Evolutionary conservation across 2,797 vertebrate genomes (phyloP), one percentile per base, ranked within the genome.

Genomic region (Aselliscus stoliczkanus): DNA sequence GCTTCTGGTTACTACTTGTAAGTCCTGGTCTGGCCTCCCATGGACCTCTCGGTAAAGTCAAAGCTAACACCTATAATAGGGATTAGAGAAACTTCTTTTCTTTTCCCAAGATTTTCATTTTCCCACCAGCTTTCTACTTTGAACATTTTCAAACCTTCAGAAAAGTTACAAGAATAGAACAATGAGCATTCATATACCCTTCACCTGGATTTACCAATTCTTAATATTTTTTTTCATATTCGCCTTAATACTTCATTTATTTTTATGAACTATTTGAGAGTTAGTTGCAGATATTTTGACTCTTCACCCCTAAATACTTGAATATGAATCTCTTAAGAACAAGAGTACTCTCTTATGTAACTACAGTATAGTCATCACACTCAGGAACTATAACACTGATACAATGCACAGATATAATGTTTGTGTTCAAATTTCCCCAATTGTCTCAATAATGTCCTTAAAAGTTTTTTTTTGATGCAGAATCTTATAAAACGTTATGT

Each of bases 81-180:
- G 23, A 80, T 83, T 85, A 93, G 18, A 79, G 13, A 72, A 81
- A 31, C 2, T 10, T 42, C 69, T 64, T 39, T n/a, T 14, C 54
- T 86, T 92, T 13, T 77, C 50, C 80, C 21, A 64, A 81, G 69
- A 37, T 73, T 94, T 88, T 87, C 37, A 37, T 88, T 94, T 96
- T 87, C 80, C 31, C 58, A 47, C 31, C 44, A 88, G 29, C 13
- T 86, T 90, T 84, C 76, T 84, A 67, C 90, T 90, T 90, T 76
- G 67, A 93, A 90, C 3, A 70, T 84, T 90, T 96, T 87, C 34
- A 90, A 88, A 54, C 65, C 56, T 87, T 90, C 23, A 62, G 47
- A 92, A 85, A 89, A 81, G 23, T 88, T 84, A n/a, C 25, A 86
- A 84, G 39, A 75, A n/a, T 42, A 86, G 14, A 84, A 79, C 23